Evolutionary conservation across 2,888 invertebrate species (phyloP).

Genomic region (Dasypolia templi): DNA sequence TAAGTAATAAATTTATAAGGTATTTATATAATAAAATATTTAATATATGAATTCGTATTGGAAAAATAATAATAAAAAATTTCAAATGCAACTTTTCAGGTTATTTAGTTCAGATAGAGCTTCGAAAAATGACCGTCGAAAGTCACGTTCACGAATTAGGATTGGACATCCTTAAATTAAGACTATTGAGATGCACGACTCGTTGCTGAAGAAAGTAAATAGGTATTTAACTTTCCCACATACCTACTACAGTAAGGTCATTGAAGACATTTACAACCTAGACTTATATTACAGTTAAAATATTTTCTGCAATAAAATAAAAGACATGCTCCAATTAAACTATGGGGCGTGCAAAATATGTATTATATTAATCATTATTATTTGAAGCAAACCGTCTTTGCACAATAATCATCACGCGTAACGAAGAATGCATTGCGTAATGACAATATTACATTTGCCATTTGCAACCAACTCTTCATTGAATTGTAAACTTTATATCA

Average conservation of each 20-base stretch:
- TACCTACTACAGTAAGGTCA: neutral
- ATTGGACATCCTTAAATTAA: neutral
- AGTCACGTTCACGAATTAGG: neutral
- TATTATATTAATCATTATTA: conserved; percentile 53
- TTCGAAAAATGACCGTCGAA: neutral
- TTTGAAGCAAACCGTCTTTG: conserved; percentile 43
- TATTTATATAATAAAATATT: too few relatives aligned
- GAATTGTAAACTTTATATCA: conserved; percentile 27
- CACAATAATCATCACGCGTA: conserved; percentile 73
- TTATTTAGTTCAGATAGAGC: neutral
- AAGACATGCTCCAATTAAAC: conserved; percentile 38
- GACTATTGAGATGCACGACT: neutral
- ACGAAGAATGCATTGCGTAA: conserved; percentile 75
- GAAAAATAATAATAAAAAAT: too few relatives aligned
- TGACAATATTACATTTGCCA: conserved; percentile 12
- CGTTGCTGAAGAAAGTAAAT: neutral
- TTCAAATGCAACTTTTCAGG: too few relatives aligned
- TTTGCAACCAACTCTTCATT: conserved; percentile 20
- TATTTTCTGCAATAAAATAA: conserved; percentile 6
- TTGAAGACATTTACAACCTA: neutral
- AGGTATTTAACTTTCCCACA: neutral
- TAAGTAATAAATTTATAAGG: too few relatives aligned
- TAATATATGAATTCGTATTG: too few relatives aligned
- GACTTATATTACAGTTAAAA: too few relatives aligned
- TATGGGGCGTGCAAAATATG: conserved; percentile 20